Evolutionary conservation across 1,140 invertebrate genomes (phyloP).

Genomic region (Teleopsis dalmanni): DNA sequence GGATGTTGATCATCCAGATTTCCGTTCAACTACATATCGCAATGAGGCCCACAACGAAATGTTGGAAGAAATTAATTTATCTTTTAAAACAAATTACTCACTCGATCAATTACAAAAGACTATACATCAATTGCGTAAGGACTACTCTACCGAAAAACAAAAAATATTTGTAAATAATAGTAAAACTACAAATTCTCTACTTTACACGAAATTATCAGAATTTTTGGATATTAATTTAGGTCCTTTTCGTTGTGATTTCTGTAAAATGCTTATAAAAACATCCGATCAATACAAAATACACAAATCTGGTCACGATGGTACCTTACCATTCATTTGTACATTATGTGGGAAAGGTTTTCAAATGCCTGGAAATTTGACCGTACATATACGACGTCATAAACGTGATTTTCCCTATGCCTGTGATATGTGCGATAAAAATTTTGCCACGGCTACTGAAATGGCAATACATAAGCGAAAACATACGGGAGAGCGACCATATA

Average conservation of each 20-base stretch:
- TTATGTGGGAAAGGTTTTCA: conserved; percentile 38
- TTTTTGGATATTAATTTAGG: conserved; percentile 33
- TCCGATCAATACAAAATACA: conserved; percentile 39
- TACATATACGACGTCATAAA: conserved; percentile 32
- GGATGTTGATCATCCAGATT: conserved; percentile 39
- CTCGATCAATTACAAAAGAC: conserved; percentile 32
- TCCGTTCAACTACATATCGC: conserved; percentile 33
- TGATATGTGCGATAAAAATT: conserved; percentile 32
- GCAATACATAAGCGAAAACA: conserved; percentile 11
- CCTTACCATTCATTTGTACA: conserved; percentile 34
- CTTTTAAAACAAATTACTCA: conserved; percentile 14
- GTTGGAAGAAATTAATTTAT: conserved; percentile 30
- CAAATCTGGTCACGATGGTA: conserved; percentile 30
- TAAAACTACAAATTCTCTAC: background rate
- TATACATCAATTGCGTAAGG: conserved; percentile 29
- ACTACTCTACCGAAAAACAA: conserved; percentile 29
- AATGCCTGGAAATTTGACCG: conserved; percentile 37
- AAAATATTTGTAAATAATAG: conserved; percentile 20
- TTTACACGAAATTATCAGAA: conserved; percentile 27
- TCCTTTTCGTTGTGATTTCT: conserved; percentile 31
- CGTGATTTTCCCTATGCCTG: conserved; percentile 35
- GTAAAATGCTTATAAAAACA: conserved; percentile 30
- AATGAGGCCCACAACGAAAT: conserved; percentile 30
- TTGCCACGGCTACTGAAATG: conserved; percentile 38
- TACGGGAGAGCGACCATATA: conserved; percentile 28